Evolutionary conservation across 2,113 vertebrate genomes (phyloP).

Genomic region (Chaenocephalus aceratus): DNA sequence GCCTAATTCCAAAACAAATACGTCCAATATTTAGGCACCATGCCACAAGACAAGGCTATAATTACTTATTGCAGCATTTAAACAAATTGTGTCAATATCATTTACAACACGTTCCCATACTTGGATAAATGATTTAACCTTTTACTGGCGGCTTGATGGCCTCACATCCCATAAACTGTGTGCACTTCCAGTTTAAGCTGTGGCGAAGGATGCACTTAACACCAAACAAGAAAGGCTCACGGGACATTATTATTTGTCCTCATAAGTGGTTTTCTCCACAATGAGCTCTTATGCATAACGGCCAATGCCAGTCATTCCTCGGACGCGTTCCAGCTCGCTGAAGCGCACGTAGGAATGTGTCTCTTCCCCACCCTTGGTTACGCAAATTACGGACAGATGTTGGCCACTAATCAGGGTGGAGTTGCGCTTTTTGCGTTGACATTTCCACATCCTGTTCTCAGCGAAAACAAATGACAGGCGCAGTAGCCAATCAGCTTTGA

Average conservation of each 20-base stretch:
- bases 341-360: constrained; percentile 67
- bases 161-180: neutral
- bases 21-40: neutral
- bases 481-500: constrained; percentile 61
- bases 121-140: constrained; percentile 8
- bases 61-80: constrained; percentile 4
- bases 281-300: neutral
- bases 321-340: constrained; percentile 79
- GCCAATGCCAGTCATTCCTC: constrained; percentile 66
- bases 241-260: neutral
- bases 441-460: constrained; percentile 66
- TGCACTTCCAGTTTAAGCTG: constrained; percentile 6
- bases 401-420: constrained; percentile 79
- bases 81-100: neutral
- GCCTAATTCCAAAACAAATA: neutral
- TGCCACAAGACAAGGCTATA: neutral
- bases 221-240: neutral
- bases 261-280: constrained; percentile 40
- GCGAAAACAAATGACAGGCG: constrained; percentile 38
- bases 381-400: constrained; percentile 76
- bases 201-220: constrained; percentile 39
- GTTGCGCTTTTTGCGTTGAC: constrained; percentile 75
- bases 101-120: neutral
- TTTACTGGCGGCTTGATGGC: neutral
- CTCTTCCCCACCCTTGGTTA: constrained; percentile 62